Conservation (phyloP, 2,113 vertebrate species). For the Aythya baeri region DNA sequence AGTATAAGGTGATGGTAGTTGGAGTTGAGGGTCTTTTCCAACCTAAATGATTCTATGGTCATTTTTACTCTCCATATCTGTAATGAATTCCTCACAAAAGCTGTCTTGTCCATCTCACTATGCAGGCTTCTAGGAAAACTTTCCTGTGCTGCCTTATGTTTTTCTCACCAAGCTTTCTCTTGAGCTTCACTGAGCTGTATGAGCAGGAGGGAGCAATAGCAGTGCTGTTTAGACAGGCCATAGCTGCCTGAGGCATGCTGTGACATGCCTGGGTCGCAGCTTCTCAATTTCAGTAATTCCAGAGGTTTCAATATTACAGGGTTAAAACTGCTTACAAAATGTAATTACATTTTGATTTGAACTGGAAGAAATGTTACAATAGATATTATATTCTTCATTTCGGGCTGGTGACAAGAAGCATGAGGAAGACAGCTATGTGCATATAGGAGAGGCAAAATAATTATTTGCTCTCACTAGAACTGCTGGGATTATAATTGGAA, state of each 20-base stretch:
- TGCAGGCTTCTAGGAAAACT: neutral
- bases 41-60: neutral
- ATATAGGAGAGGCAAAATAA: neutral
- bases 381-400: slow-evolving; percentile 31
- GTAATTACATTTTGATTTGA: slow-evolving; percentile 58
- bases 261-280: neutral
- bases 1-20: no score
- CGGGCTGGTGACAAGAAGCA: slow-evolving; percentile 3
- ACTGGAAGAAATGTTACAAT: slow-evolving; percentile 33
- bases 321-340: slow-evolving; percentile 23
- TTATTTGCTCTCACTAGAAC: neutral
- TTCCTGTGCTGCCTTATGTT: neutral
- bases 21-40: no score
- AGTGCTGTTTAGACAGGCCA: fast-evolving
- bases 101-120: neutral
- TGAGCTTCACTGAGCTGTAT: fast-evolving
- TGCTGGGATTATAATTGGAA: slow-evolving; percentile 16
- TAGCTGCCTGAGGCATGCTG: neutral
- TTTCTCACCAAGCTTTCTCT: neutral
- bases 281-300: neutral
- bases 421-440: neutral
- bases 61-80: neutral
- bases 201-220: fast-evolving
- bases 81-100: neutral
- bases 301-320: neutral